Evolutionary conservation across 2,888 invertebrate species (phyloP), one percentile per base, ranked within the genome.

Genomic region (Drosophila robusta): DNA sequence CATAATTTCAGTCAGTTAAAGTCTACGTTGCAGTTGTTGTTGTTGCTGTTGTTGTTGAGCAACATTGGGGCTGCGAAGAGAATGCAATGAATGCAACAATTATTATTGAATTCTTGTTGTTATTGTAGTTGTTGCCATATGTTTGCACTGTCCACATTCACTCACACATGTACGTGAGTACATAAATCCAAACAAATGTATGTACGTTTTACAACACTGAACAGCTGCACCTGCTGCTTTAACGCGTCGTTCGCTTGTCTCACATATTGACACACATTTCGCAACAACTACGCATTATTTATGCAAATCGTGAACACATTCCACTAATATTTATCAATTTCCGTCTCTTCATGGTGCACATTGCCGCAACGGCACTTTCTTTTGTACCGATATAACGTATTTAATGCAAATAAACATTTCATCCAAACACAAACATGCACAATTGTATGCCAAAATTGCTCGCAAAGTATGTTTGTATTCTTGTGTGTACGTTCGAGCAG

Each of bases 231-330:
- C 89, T 82, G 82, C 82, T 73, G 68, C 50, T 49, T 74, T 51
- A 45, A 74, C 63, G 74, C 62, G 39, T 74, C 47, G 56, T 54
- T 71, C 9, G 32, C 32, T 11, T 11, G 50, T 47, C 69, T 81
- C 74, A 74, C 78, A 67, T 74, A 68, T 70, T 89, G 82, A 83
- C 82, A 83, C 82, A 83, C 89, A 85, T 89, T 88, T 71, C 45
- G 61, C 61, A 82, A 71, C 63, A 70, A 72, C 81, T 68, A 73
- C 61, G 70, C 68, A 74, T 60, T 69, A 74, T 70, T 74, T 75
- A 78, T 68, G 79, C 65, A 79, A 75, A 83, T 56, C 45, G 34
- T 36, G 18, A 58, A 39, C 63, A 52, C 45, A 57, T 70, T 68
- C 52, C 58, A 45, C 52, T 57, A 68, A 66, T 67, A 55, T 71